Evolutionary conservation across 2,888 invertebrate species (phyloP), one percentile per base, ranked within the genome.

Genomic region (Eretmocerus hayati): DNA sequence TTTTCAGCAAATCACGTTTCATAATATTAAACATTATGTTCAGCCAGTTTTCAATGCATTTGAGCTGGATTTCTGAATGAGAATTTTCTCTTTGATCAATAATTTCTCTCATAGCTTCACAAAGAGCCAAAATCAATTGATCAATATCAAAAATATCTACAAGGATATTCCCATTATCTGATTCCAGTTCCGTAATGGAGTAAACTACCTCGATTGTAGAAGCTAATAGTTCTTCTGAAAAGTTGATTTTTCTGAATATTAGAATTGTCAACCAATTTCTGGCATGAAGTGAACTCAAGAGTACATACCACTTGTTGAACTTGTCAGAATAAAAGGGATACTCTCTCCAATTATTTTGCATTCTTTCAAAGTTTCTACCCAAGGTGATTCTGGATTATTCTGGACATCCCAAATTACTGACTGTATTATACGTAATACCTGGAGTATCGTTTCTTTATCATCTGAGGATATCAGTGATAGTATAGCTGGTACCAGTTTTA

Each of bases 361-460:
- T 51, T 67, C 56, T 46, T 53, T 55, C 6, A 64, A 51, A 50
- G 57, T 61, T 13, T 55, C 44, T 15, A 58, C 42, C 67, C 69
- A 69, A n/a, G 51, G 51, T 6, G 61, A 63, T 15, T 55, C 50
- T n/a, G 48, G 19, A 56, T 61, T 62, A 43, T 49, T 60, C 61
- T 65, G 59, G 60, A 68, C 58, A 60, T 72, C 61, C 64, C 72
- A 72, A 11, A 69, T 57, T 8, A 64, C 60, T 5, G 65, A 59
- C 46, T 67, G 64, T 31, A 85, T 72, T 31, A 89, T 73, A 22
- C 87, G 77, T 65, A 90, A 76, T 42, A 88, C 67, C 72, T 90
- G 86, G 32, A 87, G 76, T 4, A 91, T 72, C 19, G 86, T 81
- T 39, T 83, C 77, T 18, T 84, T 77, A 67, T 92, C 90, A 50